These are phyloP conservation scores for Microcaecilia unicolor DNA, from an alignment of 2,797 vertebrate species.

Conservation along the genomic window DNA sequence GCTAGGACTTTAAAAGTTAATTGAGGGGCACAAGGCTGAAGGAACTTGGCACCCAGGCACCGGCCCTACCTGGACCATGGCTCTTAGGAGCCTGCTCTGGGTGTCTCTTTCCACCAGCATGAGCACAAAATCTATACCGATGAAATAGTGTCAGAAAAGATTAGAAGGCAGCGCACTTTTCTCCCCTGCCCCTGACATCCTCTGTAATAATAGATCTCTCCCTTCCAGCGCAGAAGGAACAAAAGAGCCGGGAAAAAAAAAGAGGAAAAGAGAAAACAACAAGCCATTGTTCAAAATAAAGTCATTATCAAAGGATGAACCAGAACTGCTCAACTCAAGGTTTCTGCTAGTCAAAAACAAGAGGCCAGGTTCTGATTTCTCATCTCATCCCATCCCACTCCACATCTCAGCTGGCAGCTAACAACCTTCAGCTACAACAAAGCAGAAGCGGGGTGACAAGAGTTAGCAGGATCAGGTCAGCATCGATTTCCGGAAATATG, in stretches of 20 bases:
- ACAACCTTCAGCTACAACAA: no score
- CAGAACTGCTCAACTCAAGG: conserved; percentile 1
- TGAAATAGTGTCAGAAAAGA: conserved; percentile 14
- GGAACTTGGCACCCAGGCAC: no score
- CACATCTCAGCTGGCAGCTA: no score
- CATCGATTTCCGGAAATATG: no score
- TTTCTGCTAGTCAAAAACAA: conserved; percentile 11
- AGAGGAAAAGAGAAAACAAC: conserved; percentile 12
- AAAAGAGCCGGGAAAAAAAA: conserved; percentile 2
- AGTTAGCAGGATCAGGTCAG: no score
- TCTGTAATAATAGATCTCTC: conserved; percentile 7
- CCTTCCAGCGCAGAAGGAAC: conserved; percentile 6
- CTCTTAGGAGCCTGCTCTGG: no score
- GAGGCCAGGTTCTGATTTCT: conserved; percentile 21
- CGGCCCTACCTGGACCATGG: no score
- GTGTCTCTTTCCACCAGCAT: conserved; percentile 12
- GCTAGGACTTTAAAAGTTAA: no score
- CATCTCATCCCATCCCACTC: conserved; percentile 11
- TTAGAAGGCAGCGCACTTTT: conserved; percentile 3
- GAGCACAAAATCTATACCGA: conserved; percentile 2
- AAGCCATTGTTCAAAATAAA: conserved; percentile 10
- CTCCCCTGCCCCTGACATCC: no score
- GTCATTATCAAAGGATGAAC: conserved; percentile 15
- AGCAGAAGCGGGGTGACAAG: no score
- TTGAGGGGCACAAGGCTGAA: no score